Evolutionary conservation across 2,797 vertebrate species (phyloP), one percentile per base, ranked within the genome.

Genomic region (Ispidina lecontei): DNA sequence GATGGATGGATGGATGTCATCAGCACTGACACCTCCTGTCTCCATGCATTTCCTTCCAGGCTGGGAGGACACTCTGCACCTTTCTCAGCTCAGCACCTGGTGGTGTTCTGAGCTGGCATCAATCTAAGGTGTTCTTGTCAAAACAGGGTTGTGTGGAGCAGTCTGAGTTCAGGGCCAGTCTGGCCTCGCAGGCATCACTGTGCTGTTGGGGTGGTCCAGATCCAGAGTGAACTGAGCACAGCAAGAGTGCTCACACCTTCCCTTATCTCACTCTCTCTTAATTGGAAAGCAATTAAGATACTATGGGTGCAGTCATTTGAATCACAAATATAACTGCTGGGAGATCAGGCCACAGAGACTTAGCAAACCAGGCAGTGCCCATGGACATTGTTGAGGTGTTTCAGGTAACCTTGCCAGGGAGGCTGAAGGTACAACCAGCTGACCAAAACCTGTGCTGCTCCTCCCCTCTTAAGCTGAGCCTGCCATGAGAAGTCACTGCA

Each of bases 111-210:
- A 29, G 37, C 26, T 25, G 20, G 12, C 29, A 7, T 14, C 17
- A 8, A 18, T 51, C 52, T 41, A 21, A 37, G 16, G 9, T 49
- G 43, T 29, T n/a, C 6, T 19, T 62, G 59, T n/a, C 25, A 31
- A 71, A 47, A 28, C 1, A 23, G 22, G 22, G 22, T 23, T 28
- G 16, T 43, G 33, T 26, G 31, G 25, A 7, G 28, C 23, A 21
- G 37, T n/a, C 37, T 5, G 16, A 9, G 23, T 14, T 23, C 18
- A 17, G 29, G 56, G 46, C 15, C 26, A 9, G 59, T 2, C 23
- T 49, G 62, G 22, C n/a, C 31, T 67, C 2, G 3, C 3, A 1
- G 2, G 12, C 4, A 0, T 10, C 9, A 35, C 22, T 47, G 31
- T 31, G 59, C 39, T 18, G 26, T 19, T 52, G 1, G 41, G 22